Evolutionary conservation across 2,113 vertebrate species (phyloP), one percentile per base, ranked within the genome.

Genomic region (Engystomops pustulosus): DNA sequence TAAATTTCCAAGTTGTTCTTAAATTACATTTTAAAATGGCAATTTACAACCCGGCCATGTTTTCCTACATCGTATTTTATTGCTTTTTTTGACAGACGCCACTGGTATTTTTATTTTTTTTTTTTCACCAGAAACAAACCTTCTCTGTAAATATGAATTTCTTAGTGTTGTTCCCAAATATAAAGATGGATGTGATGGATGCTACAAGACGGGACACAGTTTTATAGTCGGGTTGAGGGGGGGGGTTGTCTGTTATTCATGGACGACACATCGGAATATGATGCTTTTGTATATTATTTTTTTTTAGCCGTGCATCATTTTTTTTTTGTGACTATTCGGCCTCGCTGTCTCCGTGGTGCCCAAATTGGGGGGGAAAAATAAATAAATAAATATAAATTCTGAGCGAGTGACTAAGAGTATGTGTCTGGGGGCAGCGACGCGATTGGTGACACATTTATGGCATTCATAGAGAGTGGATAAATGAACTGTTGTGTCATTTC

Each of bases 111-210:
- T 62, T 65, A 32, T 65, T 65, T 65, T 67, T 67, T 18, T 67
- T 34, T 67, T 15, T 18, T 36, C 6, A 9, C 18, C 34, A 11
- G n/a, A 72, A 69, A 34, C 3, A 6, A 71, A 83, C 49, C 67
- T 15, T 83, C 41, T 47, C 79, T 70, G 79, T 74, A 83, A 83
- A 83, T 62, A 62, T 83, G 51, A 83, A 75, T 83, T 75, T 83
- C 80, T 49, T 17, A 45, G 70, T 41, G 1, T 62, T 51, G 14
- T 75, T 10, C 38, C 32, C 69, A 12, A 8, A 14, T 38, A 83
- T 62, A 74, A 62, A 34, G 69, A 74, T 74, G 51, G 38, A 44
- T 58, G 47, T 82, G 80, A 72, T 34, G 72, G 60, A 67, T 51
- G 69, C 18, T 45, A 10, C 53, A 30, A 18, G 32, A 36, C 32